Evolutionary conservation across 2,888 invertebrate species (phyloP).

Genomic region (Philhelius pedissequus): DNA sequence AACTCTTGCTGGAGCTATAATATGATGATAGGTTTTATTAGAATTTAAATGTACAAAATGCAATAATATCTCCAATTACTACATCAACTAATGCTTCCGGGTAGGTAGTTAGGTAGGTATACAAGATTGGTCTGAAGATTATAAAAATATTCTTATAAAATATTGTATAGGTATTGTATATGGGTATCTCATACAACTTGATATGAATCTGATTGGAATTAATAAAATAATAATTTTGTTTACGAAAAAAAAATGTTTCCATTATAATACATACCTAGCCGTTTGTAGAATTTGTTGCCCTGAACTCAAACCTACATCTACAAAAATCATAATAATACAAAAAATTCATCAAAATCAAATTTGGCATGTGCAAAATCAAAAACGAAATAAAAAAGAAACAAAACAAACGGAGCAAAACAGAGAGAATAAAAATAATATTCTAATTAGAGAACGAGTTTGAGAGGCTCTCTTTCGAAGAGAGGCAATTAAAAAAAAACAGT

Average conservation of each 20-base stretch:
- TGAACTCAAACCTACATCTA: not conserved
- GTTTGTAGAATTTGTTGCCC: not conserved
- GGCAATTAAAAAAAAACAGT: conserved; percentile 49
- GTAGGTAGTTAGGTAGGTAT: not conserved
- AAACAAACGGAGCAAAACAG: conserved; percentile 60
- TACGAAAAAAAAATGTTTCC: not conserved
- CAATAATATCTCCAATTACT: conserved; percentile 2
- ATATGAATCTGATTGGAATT: conserved; percentile 23
- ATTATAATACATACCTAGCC: not conserved
- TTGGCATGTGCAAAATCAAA: conserved; percentile 65
- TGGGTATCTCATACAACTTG: too few relatives aligned
- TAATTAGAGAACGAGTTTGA: not conserved
- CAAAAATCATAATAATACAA: not conserved
- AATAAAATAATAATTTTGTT: not conserved
- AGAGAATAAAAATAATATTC: not conserved
- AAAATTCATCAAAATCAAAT: conserved; percentile 25
- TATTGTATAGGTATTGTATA: too few relatives aligned
- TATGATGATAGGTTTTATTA: conserved; percentile 49
- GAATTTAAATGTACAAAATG: conserved; percentile 41
- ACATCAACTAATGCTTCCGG: conserved; percentile 24
- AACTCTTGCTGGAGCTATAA: not conserved
- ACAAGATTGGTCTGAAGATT: not conserved
- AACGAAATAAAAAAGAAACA: conserved; percentile 31
- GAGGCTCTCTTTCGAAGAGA: conserved; percentile 27
- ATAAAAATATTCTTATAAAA: not conserved